phyloP scores from a whole-genome alignment of 2,888 invertebrate genomes.

The Arge pagana region DNA sequence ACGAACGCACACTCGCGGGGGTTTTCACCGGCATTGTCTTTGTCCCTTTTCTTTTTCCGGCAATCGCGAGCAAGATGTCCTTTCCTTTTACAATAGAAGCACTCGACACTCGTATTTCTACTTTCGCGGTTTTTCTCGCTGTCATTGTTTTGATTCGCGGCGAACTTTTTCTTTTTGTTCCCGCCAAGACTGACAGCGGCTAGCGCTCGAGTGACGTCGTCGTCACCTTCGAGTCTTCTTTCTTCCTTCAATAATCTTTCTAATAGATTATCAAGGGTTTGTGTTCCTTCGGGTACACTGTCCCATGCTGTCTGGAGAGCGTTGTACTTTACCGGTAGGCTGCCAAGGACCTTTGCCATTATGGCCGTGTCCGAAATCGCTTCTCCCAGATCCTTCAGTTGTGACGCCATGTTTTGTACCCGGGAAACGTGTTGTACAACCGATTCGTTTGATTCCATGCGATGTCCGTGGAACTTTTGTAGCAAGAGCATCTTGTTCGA shows the following conservation, averaged over 20 bases:
- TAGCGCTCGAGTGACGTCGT: conserved; percentile 2
- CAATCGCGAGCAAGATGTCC: conserved; percentile 27
- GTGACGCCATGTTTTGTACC: conserved; percentile 32
- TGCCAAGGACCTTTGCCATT: conserved; percentile 37
- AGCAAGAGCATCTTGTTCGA: conserved; percentile 34
- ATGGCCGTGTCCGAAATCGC: conserved; percentile 26
- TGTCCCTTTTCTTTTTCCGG: conserved; percentile 2
- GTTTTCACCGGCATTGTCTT: neutral
- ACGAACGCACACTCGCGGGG: conserved; percentile 6
- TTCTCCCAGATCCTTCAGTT: conserved; percentile 34
- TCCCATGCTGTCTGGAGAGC: conserved; percentile 36
- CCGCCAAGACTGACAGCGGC: neutral
- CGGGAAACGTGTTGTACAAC: conserved; percentile 32
- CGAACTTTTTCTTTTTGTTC: neutral
- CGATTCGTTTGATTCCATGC: conserved; percentile 30
- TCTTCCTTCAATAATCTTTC: conserved; percentile 27
- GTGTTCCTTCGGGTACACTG: conserved; percentile 23
- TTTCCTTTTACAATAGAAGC: conserved; percentile 29
- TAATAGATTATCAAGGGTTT: conserved; percentile 29
- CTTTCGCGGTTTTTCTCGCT: conserved; percentile 6
- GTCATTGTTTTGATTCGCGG: neutral
- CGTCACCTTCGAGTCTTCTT: conserved; percentile 11
- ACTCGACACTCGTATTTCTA: conserved; percentile 23
- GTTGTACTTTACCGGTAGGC: conserved; percentile 34
- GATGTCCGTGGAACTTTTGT: conserved; percentile 32